Conservation (phyloP, 2,888 invertebrate genomes). For the Cerastis rubricosa region DNA sequence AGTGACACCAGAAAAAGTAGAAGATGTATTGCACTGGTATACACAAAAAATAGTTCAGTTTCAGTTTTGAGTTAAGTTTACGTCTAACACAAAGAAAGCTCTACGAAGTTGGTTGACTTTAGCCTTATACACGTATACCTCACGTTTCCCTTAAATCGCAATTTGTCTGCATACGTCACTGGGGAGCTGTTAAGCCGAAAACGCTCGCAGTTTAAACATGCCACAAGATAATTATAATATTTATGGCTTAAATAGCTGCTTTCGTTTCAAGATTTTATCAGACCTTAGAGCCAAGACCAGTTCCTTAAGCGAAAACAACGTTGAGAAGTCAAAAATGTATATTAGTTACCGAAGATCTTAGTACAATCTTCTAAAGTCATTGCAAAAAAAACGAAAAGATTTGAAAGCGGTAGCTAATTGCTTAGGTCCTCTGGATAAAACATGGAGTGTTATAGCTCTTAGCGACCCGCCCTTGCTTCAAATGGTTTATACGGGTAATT, state of each 20-base stretch:
- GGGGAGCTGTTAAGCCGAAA: constrained; percentile 42
- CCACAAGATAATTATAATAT: constrained; percentile 33
- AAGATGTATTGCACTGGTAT: no score
- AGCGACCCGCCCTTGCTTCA: neutral
- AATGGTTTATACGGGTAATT: no score
- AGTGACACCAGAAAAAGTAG: no score
- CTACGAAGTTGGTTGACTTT: neutral
- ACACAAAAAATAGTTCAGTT: no score
- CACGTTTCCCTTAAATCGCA: constrained; percentile 36
- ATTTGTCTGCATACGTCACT: constrained; percentile 39
- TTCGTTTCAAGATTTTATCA: constrained; percentile 5
- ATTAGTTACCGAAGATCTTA: neutral
- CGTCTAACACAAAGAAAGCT: no score
- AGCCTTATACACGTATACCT: neutral
- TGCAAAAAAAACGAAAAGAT: neutral
- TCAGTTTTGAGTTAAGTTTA: no score
- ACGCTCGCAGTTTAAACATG: constrained; percentile 39
- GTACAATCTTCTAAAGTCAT: neutral
- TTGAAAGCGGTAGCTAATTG: neutral
- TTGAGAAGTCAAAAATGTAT: neutral
- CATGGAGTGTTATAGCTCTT: neutral
- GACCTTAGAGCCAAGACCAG: neutral
- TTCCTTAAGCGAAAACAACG: neutral
- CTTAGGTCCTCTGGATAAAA: neutral
- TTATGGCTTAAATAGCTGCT: constrained; percentile 18